Conservation (phyloP, 2,888 invertebrate genomes). For the Habroteleia sp. region DNA sequence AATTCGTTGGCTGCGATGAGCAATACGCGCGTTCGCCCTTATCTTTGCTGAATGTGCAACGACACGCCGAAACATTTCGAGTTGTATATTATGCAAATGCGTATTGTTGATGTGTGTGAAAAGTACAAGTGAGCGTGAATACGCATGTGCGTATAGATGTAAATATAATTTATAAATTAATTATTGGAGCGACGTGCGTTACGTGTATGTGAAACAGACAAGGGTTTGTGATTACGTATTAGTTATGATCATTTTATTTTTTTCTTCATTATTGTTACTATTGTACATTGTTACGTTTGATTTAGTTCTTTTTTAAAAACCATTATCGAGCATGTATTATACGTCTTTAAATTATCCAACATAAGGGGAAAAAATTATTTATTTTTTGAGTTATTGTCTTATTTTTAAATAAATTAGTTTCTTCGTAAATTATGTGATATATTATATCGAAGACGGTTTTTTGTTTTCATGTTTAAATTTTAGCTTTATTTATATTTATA, state of each 20-base stretch:
- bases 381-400: slow-evolving; percentile 6
- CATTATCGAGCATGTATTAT: slow-evolving; percentile 65
- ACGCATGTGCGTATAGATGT: slow-evolving; percentile 18
- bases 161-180: slow-evolving; percentile 67
- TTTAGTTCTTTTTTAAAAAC: slow-evolving; percentile 50
- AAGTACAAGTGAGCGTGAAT: slow-evolving; percentile 16
- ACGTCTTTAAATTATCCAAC: neutral
- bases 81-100: slow-evolving; percentile 60
- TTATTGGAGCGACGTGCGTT: slow-evolving; percentile 60
- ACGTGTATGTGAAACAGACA: slow-evolving; percentile 57
- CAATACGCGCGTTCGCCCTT: slow-evolving; percentile 9
- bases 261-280: slow-evolving; percentile 64
- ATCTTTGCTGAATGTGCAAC: slow-evolving; percentile 19
- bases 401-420: slow-evolving; percentile 1
- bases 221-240: slow-evolving; percentile 46
- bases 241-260: slow-evolving; percentile 11
- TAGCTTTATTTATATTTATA: slow-evolving; percentile 9
- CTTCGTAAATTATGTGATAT: slow-evolving; percentile 1
- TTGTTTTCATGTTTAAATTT: slow-evolving; percentile 19
- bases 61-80: neutral
- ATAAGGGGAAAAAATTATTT: neutral
- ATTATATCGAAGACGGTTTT: neutral
- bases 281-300: slow-evolving; percentile 71
- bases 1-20: slow-evolving; percentile 1
- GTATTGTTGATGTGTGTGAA: slow-evolving; percentile 49